Percentiles rank a stretch among this genome's conserved stretches.
These are phyloP conservation scores for Apotomis betuletana DNA, from an alignment of 2,888 invertebrate species.

Conservation along the genomic window DNA sequence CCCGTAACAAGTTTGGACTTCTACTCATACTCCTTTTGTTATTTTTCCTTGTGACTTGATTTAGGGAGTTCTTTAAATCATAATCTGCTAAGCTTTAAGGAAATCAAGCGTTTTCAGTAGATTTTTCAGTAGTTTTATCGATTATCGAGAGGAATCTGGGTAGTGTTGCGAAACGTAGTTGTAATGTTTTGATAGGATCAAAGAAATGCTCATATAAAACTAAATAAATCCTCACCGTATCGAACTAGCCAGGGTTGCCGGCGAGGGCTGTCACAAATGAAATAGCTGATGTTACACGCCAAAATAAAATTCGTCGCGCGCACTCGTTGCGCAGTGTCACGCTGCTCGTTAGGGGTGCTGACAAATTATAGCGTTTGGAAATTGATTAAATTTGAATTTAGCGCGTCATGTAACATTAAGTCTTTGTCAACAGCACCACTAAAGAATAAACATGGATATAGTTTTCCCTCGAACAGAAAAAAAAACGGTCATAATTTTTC, in stretches of 20 bases:
- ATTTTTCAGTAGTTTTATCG: too few species aligned
- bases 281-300: constrained; percentile 61
- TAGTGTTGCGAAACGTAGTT: not conserved
- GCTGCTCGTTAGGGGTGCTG: constrained; percentile 18
- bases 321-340: constrained; percentile 52
- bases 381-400: constrained; percentile 6
- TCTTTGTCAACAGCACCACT: not conserved
- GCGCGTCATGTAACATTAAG: not conserved
- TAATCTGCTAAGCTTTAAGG: too few species aligned
- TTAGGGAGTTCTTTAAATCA: too few species aligned
- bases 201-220: not conserved
- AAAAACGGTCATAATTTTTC: too few species aligned
- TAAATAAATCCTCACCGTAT: constrained; percentile 15
- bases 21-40: too few species aligned
- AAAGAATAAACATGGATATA: too few species aligned
- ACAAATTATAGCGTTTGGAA: constrained; percentile 9
- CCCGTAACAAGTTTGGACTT: too few species aligned
- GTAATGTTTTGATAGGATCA: not conserved
- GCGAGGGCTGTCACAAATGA: constrained; percentile 52
- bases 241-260: constrained; percentile 16
- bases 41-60: too few species aligned
- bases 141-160: too few species aligned
- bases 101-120: too few species aligned
- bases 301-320: constrained; percentile 59
- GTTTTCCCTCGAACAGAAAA: too few species aligned